Base-by-base conservation (phyloP, 2,888 invertebrate genomes). In the Volucella zonaria region DNA sequence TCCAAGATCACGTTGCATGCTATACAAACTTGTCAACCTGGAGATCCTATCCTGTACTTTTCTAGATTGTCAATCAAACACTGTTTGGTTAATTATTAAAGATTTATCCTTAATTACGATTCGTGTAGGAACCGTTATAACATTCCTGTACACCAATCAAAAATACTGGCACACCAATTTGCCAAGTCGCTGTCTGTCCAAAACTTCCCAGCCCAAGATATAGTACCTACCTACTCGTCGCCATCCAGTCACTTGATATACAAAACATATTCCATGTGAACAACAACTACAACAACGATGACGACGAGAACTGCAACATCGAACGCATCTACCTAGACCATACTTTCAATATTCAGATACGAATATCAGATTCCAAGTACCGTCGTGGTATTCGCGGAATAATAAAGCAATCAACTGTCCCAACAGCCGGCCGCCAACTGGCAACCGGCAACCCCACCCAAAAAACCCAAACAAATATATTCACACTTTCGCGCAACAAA, bases 341-440 rank as follows among this genome's bases (percentile, higher is more conserved):
- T 64, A 67, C 73, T 64, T 59, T 59, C 64, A 77, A 81, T 81
- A 85, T 85, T 85, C 76, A 81, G 81, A 77, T 81, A 23, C 2
- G 18, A 23, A 23, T 23, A 77, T 74, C 78, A 74, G 68, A 74
- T 82, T 56, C 68, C 68, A 45, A 52, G 56, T 64, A 52, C 56
- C 23, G 67, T 54, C 59, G 49, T 58, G 58, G 42, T 59, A 52
- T 83, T 79, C 71, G 47, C n/a, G 47, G 80, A 77, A 85, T 85
- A 85, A 85, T 85, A 85, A 85, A 85, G 85, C 85, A 81, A 85
- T 85, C 85, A 85, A 85, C 81, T 85, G 85, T 73, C 85, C 59
- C n/a, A 18, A 64, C 74, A 54, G 58, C 18, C 18, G 18, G 18
- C 18, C 18, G 18, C 18, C 18, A 23, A 23, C 18, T 2, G 18